These are phyloP conservation scores for Salvelinus alpinus DNA, from an alignment of 2,113 vertebrate species.

Conservation along the genomic window DNA sequence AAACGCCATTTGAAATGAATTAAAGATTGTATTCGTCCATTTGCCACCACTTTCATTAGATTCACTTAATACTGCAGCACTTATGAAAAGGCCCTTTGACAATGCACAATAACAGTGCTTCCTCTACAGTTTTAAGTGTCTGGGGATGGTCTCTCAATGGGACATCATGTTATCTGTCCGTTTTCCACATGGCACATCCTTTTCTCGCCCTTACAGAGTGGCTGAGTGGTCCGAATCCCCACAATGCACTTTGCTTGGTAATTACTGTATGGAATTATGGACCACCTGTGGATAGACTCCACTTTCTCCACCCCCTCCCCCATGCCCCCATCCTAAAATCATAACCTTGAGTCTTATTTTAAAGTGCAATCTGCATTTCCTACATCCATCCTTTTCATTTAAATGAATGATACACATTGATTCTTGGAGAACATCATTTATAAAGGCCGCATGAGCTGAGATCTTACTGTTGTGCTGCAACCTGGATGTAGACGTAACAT, in stretches of 20 bases:
- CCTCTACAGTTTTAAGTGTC: slow-evolving; percentile 54
- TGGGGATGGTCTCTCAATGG: slow-evolving; percentile 67
- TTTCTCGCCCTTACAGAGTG: slow-evolving; percentile 73
- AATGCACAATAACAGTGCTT: slow-evolving; percentile 60
- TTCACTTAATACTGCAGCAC: slow-evolving; percentile 60
- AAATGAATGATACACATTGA: too few species aligned
- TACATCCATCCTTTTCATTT: too few species aligned
- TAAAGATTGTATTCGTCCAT: slow-evolving; percentile 56
- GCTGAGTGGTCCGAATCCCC: slow-evolving; percentile 72
- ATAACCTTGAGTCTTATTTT: slow-evolving; percentile 53
- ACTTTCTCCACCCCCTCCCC: slow-evolving; percentile 38
- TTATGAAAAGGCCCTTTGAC: slow-evolving; percentile 59
- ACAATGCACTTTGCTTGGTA: slow-evolving; percentile 71
- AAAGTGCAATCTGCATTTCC: slow-evolving; percentile 8
- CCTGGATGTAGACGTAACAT: too few species aligned
- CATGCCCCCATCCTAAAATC: slow-evolving; percentile 38
- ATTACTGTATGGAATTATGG: slow-evolving; percentile 76
- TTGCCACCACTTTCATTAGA: slow-evolving; percentile 70
- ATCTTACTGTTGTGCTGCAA: too few species aligned
- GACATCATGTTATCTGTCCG: slow-evolving; percentile 66
- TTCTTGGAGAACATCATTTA: too few species aligned
- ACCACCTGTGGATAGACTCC: slow-evolving; percentile 74
- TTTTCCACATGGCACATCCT: slow-evolving; percentile 61
- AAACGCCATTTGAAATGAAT: slow-evolving; percentile 72
- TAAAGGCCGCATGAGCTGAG: too few species aligned